Percentiles rank a stretch among this genome's conserved stretches.
Conservation (phyloP, 2,888 invertebrate species). For the Athalia cordata region DNA sequence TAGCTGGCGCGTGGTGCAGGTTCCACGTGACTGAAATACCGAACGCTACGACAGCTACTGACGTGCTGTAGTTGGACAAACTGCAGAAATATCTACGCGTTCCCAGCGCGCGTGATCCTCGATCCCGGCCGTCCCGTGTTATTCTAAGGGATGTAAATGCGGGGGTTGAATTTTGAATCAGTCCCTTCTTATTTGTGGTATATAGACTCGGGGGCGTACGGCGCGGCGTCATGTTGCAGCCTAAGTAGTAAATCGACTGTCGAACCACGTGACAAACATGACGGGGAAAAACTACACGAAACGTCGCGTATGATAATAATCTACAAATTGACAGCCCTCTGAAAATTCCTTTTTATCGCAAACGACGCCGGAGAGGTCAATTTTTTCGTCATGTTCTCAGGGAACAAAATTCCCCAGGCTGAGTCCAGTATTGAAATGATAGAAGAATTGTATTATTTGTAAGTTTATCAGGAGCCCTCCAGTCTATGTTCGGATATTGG, state of each 20-base stretch:
- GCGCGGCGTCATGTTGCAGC: conserved; percentile 19
- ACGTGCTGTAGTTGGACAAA: background rate
- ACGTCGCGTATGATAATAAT: conserved; percentile 17
- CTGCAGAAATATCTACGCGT: conserved; percentile 7
- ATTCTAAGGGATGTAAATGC: conserved; percentile 40
- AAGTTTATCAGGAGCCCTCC: too few relatives aligned
- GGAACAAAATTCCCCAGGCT: background rate
- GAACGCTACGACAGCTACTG: conserved; percentile 50
- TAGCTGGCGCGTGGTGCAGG: conserved; percentile 2
- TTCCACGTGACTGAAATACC: conserved; percentile 67
- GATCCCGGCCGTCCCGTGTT: conserved; percentile 12
- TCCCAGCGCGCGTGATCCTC: background rate
- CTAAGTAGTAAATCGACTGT: conserved; percentile 41
- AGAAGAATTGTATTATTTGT: too few relatives aligned
- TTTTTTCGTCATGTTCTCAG: background rate
- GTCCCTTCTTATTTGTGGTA: background rate
- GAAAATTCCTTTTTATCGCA: background rate
- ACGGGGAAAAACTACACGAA: background rate
- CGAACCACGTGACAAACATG: conserved; percentile 32
- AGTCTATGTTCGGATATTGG: too few relatives aligned
- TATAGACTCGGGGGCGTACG: background rate
- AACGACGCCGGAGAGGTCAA: too few relatives aligned
- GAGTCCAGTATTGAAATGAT: too few relatives aligned
- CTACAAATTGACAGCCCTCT: background rate
- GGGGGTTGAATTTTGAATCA: conserved; percentile 41